Percentiles rank a stretch among this genome's conserved stretches.
Evolutionary conservation across 1,140 invertebrate genomes (phyloP).

Genomic region (Hylaeus anthracinus): DNA sequence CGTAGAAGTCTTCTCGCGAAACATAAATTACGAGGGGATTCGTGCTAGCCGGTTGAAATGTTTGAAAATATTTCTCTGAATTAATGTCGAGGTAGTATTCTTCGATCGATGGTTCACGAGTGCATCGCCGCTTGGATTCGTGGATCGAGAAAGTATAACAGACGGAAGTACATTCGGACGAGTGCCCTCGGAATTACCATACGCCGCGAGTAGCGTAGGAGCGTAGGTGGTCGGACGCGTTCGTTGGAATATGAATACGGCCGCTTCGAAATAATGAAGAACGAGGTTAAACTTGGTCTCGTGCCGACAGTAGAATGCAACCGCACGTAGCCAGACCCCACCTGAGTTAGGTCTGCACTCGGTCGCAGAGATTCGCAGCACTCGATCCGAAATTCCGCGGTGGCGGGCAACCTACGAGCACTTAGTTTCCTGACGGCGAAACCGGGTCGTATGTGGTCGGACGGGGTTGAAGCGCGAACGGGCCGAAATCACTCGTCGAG

Average conservation of each 20-base stretch:
- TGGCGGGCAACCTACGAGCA: neutral
- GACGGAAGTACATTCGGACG: too few relatives aligned
- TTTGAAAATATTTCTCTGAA: too few relatives aligned
- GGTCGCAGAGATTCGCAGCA: neutral
- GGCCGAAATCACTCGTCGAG: neutral
- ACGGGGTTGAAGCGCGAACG: too few relatives aligned
- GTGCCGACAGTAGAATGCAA: neutral
- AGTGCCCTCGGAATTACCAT: too few relatives aligned
- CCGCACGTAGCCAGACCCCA: neutral
- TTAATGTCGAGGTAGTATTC: too few relatives aligned
- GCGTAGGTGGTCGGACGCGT: too few relatives aligned
- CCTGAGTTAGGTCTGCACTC: neutral
- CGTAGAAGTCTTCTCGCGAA: too few relatives aligned
- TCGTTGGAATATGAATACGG: neutral
- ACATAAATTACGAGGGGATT: too few relatives aligned
- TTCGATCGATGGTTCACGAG: too few relatives aligned
- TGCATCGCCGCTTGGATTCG: too few relatives aligned
- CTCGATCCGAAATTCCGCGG: neutral
- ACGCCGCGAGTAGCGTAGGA: neutral
- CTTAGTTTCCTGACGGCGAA: neutral
- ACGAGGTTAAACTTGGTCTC: neutral
- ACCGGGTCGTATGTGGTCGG: neutral
- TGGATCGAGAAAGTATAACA: too few relatives aligned
- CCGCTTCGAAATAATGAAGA: neutral
- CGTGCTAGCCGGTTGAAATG: too few relatives aligned